Percentiles rank a stretch among this genome's conserved stretches.
Evolutionary conservation across 2,113 vertebrate genomes (phyloP).

Genomic region (Rhea americana): DNA sequence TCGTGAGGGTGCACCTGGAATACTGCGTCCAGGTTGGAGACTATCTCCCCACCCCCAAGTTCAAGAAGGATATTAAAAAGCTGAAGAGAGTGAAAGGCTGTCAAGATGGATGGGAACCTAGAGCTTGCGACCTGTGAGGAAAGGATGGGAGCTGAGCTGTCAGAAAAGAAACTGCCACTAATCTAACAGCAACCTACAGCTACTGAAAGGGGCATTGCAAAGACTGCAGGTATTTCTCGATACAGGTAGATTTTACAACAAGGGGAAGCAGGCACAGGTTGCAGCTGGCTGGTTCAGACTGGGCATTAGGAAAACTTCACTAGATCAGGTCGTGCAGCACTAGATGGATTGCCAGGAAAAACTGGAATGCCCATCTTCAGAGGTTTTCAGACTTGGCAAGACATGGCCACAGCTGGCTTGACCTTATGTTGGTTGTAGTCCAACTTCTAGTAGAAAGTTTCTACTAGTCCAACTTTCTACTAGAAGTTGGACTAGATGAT

Average conservation of each 20-base stretch:
- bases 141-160: neutral
- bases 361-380: fast-evolving
- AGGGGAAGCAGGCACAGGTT: neutral
- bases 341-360: neutral
- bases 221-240: neutral
- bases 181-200: neutral
- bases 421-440: neutral
- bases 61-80: neutral
- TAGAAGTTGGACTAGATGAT: neutral
- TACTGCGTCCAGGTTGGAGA: neutral
- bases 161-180: neutral
- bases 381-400: neutral
- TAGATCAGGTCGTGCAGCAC: neutral
- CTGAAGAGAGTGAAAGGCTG: neutral
- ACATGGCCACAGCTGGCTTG: neutral
- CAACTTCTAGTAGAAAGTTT: neutral
- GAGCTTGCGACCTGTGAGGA: neutral
- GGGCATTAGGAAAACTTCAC: neutral
- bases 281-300: neutral
- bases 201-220: neutral
- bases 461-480: too few species aligned
- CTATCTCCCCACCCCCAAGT: neutral
- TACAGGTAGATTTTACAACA: neutral
- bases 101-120: neutral
- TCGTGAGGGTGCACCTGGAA: neutral